Evolutionary conservation across 2,888 invertebrate species (phyloP), one percentile per base, ranked within the genome.

Genomic region (Nematopogon swammerdamellus): DNA sequence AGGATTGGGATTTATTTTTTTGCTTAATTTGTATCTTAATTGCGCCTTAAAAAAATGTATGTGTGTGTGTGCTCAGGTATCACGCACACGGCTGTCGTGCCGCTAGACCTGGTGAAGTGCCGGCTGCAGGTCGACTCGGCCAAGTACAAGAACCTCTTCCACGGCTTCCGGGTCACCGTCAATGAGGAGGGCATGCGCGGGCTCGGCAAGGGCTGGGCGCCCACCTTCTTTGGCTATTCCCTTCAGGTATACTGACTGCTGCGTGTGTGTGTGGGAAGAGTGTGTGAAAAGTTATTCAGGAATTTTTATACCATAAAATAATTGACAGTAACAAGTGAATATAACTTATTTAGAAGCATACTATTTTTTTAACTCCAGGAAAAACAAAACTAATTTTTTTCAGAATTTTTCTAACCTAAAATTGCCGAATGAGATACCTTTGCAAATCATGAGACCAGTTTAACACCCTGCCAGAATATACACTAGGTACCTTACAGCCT

Each of bases 141-240:
- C 49, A 98, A 98, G 75, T 98, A 97, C 82, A 95, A 92, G 80
- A 87, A 86, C 58, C 87, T 96, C 48, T 69, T 91, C 56, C 85
- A 82, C 63, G 96, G 95, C 10, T 95, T 96, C 81, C 86, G 76
- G 66, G 84, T 92, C 17, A 92, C 97, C 2, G 63, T 96, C 14
- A 82, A 83, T 47, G 97, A 98, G 74, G 96, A 93, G 67, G 95
- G 96, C 56, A 63, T 85, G 49, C 81, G 86, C 19, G 95, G 95
- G 17, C 82, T 98, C 52, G 94, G 85, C 46, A 92, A 88, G 71
- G 98, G 98, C 51, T 98, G 98, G 98, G 97, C 97, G 1, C 98
- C 98, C 49, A 98, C 98, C 30, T 89, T 93, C 72, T 86, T 97
- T 60, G 98, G 98, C 42, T 98, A 98, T 75, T 97, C 97, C 4